A percentile compares a stretch with the other conserved stretches of the same genome.
Evolutionary conservation across 1,140 invertebrate species (phyloP).

Genomic region (Diorhabda carinulata): DNA sequence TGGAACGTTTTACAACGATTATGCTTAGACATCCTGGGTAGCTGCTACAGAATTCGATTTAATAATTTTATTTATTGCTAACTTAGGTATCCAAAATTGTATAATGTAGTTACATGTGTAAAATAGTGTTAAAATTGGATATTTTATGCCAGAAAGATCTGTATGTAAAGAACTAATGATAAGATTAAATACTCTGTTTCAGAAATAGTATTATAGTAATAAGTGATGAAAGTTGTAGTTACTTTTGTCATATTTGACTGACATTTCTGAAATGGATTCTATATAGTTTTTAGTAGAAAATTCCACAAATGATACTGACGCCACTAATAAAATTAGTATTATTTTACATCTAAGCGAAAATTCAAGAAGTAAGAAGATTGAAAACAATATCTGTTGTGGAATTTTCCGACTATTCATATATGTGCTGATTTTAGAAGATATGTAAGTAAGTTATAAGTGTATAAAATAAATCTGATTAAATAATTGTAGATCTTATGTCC

Average conservation of each 20-base stretch:
- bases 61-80: neutral
- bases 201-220: constrained; percentile 1
- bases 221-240: neutral
- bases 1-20: neutral
- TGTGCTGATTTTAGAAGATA: neutral
- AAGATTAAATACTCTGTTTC: constrained; percentile 1
- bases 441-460: neutral
- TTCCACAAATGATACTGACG: neutral
- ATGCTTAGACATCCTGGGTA: neutral
- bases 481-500: neutral
- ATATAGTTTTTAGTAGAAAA: constrained; percentile 1
- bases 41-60: neutral
- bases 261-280: constrained; percentile 3
- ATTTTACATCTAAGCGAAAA: neutral
- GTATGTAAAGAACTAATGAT: neutral
- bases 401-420: neutral
- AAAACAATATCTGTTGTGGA: neutral
- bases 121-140: neutral
- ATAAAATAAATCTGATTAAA: neutral
- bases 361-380: neutral
- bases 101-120: neutral
- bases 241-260: constrained; percentile 1
- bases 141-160: neutral
- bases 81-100: neutral
- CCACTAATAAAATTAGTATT: neutral